Evolutionary conservation across 2,888 invertebrate genomes (phyloP), one percentile per base, ranked within the genome.

Genomic region (Eupithecia pulchellata): DNA sequence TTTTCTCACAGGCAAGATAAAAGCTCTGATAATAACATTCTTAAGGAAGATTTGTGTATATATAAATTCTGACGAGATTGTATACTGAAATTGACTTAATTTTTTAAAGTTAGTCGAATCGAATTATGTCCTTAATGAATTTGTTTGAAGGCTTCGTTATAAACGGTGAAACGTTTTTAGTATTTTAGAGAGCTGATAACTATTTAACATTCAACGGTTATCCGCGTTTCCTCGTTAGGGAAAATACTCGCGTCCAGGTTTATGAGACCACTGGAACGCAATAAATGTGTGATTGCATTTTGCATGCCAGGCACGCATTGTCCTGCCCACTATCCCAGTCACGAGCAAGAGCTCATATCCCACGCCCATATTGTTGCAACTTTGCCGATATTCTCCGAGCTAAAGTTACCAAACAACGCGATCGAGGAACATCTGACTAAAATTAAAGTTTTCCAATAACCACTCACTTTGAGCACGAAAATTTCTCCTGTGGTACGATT

Each of bases 401-500:
- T 61, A 36, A 72, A 67, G 39, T 63, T 68, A 20, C 42, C 34
- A 74, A 71, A 64, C 52, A 68, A 47, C 61, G 27, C 60, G 42
- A 64, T 65, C 60, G 55, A 34, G n/a, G n/a, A 63, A 55, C 47
- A 58, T 62, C 73, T 39, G 64, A 69, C 69, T 30, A 70, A 34
- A 66, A 68, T 63, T 68, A 68, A 75, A 75, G 62, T 71, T 73
- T 72, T 73, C 61, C 47, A 71, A 68, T 76, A 72, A 66, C 63
- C 66, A 91, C 95, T 95, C 93, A 98, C 98, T 97, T 98, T 98
- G 39, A 98, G 95, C 20, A 99, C 98, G 90, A 97, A 99, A 92
- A 99, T 99, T 93, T 98, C 98, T 75, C 99, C 99, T 1, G 98
- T 97, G 32, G 98, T 98, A 75, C 98, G 96, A 94, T 99, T 98